A percentile compares a stretch with the other conserved stretches of the same genome.
Evolutionary conservation across 1,140 invertebrate species (phyloP).

Genomic region (Metopolophium dirhodum): DNA sequence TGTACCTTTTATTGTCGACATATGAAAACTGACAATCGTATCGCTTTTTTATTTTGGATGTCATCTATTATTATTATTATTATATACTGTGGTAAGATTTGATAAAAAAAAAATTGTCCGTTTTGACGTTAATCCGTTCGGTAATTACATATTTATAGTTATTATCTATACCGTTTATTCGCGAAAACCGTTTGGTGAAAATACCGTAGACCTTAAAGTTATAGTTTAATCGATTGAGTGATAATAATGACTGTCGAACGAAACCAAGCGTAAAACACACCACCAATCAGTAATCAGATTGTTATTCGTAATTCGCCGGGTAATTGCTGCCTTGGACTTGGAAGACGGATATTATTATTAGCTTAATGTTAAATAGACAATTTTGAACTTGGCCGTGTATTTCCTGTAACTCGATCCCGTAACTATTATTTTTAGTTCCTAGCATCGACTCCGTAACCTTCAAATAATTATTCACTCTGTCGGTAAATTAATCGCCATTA

Average conservation of each 20-base stretch:
- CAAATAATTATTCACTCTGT: background rate
- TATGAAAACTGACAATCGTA: background rate
- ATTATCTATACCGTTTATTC: background rate
- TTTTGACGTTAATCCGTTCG: background rate
- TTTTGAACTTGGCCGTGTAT: conserved; percentile 34
- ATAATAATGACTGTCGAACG: background rate
- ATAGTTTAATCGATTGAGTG: background rate
- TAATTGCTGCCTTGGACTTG: conserved; percentile 35
- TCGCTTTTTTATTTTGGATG: background rate
- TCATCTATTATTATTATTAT: background rate
- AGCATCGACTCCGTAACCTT: background rate
- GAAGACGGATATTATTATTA: background rate
- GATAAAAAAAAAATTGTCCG: background rate
- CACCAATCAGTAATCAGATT: background rate
- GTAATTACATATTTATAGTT: background rate
- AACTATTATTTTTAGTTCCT: conserved; percentile 30
- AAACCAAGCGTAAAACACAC: conserved; percentile 3
- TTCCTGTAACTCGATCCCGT: conserved; percentile 37
- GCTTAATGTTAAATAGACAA: background rate
- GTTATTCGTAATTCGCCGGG: background rate
- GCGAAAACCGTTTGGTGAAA: background rate
- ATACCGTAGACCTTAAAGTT: background rate
- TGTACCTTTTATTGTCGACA: background rate
- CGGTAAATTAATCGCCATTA: background rate
- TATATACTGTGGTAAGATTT: background rate